Percentiles rank a stretch among this genome's conserved stretches.
phyloP scores from a whole-genome alignment of 1,140 invertebrate species.

The Battus philenor region DNA sequence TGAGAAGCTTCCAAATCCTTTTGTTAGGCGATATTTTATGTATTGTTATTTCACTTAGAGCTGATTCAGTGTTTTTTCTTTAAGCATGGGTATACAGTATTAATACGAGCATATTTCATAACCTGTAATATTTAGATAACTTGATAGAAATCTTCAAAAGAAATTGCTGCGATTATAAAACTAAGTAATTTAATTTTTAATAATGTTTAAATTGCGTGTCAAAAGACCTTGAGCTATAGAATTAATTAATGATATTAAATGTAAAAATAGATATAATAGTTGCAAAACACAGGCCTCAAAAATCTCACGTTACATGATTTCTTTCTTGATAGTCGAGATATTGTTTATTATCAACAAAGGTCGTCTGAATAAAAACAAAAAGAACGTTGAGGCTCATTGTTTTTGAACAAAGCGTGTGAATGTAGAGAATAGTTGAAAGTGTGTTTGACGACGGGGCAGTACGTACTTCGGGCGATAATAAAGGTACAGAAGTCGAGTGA shows the following conservation, averaged over 20 bases:
- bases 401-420: slow-evolving; percentile 67
- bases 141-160: no score
- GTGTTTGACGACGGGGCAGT: slow-evolving; percentile 46
- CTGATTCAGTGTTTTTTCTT: no score
- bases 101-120: no score
- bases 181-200: no score
- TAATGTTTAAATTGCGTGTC: no score
- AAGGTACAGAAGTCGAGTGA: slow-evolving; percentile 4
- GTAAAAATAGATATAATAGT: slow-evolving; percentile 37
- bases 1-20: slow-evolving; percentile 51
- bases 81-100: no score
- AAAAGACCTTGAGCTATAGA: slow-evolving; percentile 20
- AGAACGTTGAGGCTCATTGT: slow-evolving; percentile 69
- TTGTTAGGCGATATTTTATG: no score
- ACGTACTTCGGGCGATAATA: slow-evolving; percentile 19
- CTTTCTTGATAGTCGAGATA: slow-evolving; percentile 65
- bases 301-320: slow-evolving; percentile 70
- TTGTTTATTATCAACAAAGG: slow-evolving; percentile 73
- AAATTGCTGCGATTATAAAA: no score
- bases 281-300: slow-evolving; percentile 63
- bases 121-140: no score
- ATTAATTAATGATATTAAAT: slow-evolving; percentile 19
- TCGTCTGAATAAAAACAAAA: slow-evolving; percentile 72
- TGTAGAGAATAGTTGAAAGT: slow-evolving; percentile 59
- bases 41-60: no score